Base-by-base conservation (phyloP, 2,113 vertebrate species). In the Todiramphus saurophagus region DNA sequence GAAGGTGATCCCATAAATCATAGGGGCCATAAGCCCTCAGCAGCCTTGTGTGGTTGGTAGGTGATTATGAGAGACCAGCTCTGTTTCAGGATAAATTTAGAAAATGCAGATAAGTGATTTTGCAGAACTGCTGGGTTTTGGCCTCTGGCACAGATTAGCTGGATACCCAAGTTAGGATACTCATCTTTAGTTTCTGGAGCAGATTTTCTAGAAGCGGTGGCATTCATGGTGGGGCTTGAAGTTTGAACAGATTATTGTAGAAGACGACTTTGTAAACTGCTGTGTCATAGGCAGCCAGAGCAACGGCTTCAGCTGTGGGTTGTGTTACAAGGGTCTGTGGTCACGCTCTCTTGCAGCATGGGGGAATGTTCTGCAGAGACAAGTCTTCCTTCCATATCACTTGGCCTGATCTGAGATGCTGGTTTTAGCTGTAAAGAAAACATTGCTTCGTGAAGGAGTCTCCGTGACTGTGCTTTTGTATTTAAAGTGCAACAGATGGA, bases 271-370 rank as follows among this genome's bases (percentile, higher is more conserved):
- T 20, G 55, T 50, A 37, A 84, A 48, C 31, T 74, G 35, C 56
- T 66, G 28, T 63, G 39, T 84, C 77, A 74, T 64, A 75, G 60
- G 64, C 51, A 41, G 89, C 14, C n/a, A 27, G 35, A 55, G 60
- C 2, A 0, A 10, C 11, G 68, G 48, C 60, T 89, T 58, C 46
- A 24, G 77, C 76, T 63, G 6, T 0, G 25, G 14, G 28, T 24
- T 82, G 33, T 67, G 60, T 35, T 68, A 60, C 66, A 51, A 43
- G 72, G 41, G 27, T 31, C 60, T 39, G 23, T 39, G 30, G 31
- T 27, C 66, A 19, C 0, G 0, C 39, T 89, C 0, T 0, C 67
- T 56, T 77, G 68, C 55, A 80, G 53, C 63, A 28, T 1, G 5
- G 7, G 2, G 35, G 58, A 60, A 41, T 75, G 56, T 51, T 93